Evolutionary conservation across 2,888 invertebrate genomes (phyloP).

Genomic region (Eristalinus sepulchralis): DNA sequence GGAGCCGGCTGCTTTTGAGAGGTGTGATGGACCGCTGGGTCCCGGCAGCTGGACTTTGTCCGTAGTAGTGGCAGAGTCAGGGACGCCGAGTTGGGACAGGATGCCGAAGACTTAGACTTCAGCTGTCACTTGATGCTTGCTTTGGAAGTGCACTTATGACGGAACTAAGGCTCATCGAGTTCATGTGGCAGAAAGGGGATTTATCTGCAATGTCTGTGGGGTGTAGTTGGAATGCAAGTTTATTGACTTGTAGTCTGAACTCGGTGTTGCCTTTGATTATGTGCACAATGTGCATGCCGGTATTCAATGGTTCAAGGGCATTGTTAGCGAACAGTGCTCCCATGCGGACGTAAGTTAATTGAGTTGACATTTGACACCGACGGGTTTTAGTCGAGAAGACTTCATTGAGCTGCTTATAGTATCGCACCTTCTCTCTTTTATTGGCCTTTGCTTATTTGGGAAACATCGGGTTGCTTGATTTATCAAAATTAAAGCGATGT

Average conservation of each 20-base stretch:
- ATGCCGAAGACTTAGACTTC: background rate
- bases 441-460: too few species aligned
- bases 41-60: background rate
- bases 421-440: too few species aligned
- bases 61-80: background rate
- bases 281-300: too few species aligned
- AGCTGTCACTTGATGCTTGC: background rate
- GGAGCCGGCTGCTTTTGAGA: background rate
- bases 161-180: background rate
- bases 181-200: background rate
- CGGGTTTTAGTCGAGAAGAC: too few species aligned
- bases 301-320: too few species aligned
- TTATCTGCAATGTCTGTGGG: background rate
- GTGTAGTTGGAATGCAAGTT: background rate
- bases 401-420: too few species aligned
- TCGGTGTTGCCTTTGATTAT: background rate
- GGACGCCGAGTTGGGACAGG: background rate
- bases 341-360: too few species aligned
- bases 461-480: too few species aligned
- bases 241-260: background rate
- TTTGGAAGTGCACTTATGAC: background rate
- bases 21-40: background rate
- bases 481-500: too few species aligned
- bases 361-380: too few species aligned
- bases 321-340: too few species aligned